phyloP scores from a whole-genome alignment of 35 echinoderm and acorn worm species.

The Apostichopus parvimensis region DNA sequence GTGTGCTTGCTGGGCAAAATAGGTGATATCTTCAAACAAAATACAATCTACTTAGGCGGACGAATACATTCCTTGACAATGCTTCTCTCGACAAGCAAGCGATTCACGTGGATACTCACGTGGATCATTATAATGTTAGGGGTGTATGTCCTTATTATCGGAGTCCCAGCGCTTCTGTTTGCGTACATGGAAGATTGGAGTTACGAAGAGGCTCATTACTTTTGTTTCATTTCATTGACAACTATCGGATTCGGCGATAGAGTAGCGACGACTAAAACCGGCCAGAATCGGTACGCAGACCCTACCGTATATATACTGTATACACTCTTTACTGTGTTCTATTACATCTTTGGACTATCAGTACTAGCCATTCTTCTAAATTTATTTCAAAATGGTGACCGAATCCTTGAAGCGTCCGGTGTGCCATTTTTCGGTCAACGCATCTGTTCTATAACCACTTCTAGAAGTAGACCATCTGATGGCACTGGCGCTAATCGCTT shows the following conservation, averaged over 20 bases:
- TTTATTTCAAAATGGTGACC: slow-evolving; percentile 18
- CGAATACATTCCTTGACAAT: slow-evolving; percentile 6
- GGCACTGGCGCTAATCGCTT: neutral
- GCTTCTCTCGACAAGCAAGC: neutral
- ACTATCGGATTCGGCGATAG: slow-evolving; percentile 67
- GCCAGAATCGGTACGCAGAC: neutral
- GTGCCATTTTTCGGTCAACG: neutral
- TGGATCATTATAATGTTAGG: slow-evolving; percentile 7
- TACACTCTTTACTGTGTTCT: slow-evolving; percentile 2
- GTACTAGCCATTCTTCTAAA: slow-evolving; percentile 15
- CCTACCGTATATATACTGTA: neutral
- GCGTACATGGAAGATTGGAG: slow-evolving; percentile 52
- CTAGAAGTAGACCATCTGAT: no score
- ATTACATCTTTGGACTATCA: slow-evolving; percentile 24
- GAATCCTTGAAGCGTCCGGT: slow-evolving; percentile 4
- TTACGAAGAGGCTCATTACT: slow-evolving; percentile 37
- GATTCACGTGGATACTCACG: slow-evolving; percentile 8
- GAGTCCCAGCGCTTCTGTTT: slow-evolving; percentile 27
- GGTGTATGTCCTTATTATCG: slow-evolving; percentile 42
- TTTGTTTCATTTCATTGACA: slow-evolving; percentile 60
- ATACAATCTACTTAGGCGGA: neutral
- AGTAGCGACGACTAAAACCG: slow-evolving; percentile 2
- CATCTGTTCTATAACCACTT: neutral
- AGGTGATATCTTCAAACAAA: slow-evolving; percentile 24
- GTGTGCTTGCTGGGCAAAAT: slow-evolving; percentile 15